A percentile compares a stretch with the other conserved stretches of the same genome.
phyloP scores from a whole-genome alignment of 2,888 invertebrate genomes.

The Dascillus cervinus region DNA sequence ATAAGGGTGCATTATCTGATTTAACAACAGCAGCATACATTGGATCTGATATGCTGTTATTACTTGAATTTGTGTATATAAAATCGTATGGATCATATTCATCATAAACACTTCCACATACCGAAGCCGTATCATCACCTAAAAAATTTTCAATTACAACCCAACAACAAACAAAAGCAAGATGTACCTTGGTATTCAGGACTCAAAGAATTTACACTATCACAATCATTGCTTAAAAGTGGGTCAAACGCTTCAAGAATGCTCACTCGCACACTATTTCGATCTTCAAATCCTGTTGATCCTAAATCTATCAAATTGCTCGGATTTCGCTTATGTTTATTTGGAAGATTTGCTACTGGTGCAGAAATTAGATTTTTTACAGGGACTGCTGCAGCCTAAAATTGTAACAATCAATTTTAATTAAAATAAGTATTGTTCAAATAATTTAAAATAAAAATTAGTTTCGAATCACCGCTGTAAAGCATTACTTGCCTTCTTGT shows the following conservation, averaged over 20 bases:
- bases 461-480: too few relatives aligned
- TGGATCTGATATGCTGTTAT: conserved; percentile 57
- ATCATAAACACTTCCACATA: conserved; percentile 61
- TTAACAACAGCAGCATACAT: conserved; percentile 61
- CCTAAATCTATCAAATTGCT: conserved; percentile 55
- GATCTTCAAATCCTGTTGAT: conserved; percentile 42
- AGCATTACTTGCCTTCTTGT: too few relatives aligned
- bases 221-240: too few relatives aligned
- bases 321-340: conserved; percentile 25
- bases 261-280: conserved; percentile 52
- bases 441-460: too few relatives aligned
- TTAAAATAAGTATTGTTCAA: not conserved
- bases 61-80: conserved; percentile 55
- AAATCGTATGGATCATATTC: conserved; percentile 75
- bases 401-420: not conserved
- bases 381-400: conserved; percentile 20
- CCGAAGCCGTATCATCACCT: conserved; percentile 49
- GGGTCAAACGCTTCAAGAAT: conserved; percentile 87
- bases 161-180: not conserved
- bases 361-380: conserved; percentile 30
- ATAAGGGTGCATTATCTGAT: conserved; percentile 45
- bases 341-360: conserved; percentile 31
- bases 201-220: too few relatives aligned
- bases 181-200: not conserved
- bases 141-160: conserved; percentile 24